These are phyloP conservation scores for Diploscapter pachys DNA, from an alignment of 1,140 invertebrate species.

Conservation along the genomic window DNA sequence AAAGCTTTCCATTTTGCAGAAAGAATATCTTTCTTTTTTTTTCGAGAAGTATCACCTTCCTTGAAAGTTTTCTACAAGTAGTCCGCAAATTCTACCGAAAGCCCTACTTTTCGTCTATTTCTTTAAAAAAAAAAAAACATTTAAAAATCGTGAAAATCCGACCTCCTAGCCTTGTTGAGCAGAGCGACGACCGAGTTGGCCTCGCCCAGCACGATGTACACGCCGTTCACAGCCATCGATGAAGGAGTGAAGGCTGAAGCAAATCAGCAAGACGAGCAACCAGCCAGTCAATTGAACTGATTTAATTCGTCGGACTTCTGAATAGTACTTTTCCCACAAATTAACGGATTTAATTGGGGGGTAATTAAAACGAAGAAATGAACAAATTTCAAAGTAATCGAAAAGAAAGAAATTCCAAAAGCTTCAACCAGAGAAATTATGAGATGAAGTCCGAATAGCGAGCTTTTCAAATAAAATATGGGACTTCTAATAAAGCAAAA, in stretches of 20 bases:
- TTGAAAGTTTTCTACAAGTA: background rate
- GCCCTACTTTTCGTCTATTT: background rate
- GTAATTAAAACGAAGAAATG: too few species aligned
- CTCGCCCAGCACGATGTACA: slow-evolving; percentile 43
- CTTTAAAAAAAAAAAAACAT: background rate
- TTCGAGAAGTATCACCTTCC: background rate
- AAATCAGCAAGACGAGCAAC: background rate
- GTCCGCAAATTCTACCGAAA: background rate
- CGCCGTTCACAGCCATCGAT: slow-evolving; percentile 41
- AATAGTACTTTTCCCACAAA: too few species aligned
- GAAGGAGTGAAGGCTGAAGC: background rate
- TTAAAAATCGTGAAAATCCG: background rate
- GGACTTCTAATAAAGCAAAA: too few species aligned
- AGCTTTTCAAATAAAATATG: too few species aligned
- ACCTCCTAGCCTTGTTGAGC: slow-evolving; percentile 37
- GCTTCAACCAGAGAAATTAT: too few species aligned
- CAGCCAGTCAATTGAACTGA: too few species aligned
- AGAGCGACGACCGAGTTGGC: slow-evolving; percentile 39
- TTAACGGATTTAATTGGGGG: too few species aligned
- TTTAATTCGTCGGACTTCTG: too few species aligned
- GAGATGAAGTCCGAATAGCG: too few species aligned
- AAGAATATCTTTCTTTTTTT: too few species aligned
- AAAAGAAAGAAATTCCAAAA: too few species aligned
- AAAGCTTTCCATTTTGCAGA: background rate
- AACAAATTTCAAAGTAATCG: too few species aligned